A percentile compares a stretch with the other conserved stretches of the same genome.
phyloP scores from a whole-genome alignment of 2,113 vertebrate genomes.

The Dolichallabes microphthalmus region DNA sequence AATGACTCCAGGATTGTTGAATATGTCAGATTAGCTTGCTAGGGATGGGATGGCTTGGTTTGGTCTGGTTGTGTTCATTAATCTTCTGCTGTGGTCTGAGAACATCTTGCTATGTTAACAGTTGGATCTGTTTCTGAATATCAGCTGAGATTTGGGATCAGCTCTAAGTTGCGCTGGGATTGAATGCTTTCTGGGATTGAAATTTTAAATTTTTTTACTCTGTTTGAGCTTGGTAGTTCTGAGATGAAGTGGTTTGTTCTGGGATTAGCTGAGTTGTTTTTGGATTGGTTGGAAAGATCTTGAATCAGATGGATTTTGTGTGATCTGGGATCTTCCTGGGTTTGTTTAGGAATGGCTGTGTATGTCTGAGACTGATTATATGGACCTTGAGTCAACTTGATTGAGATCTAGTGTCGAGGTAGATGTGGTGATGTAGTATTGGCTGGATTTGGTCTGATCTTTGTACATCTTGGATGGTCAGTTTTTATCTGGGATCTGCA shows the following conservation, averaged over 20 bases:
- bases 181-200: background rate
- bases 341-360: too few species aligned
- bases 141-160: background rate
- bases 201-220: background rate
- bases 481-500: background rate
- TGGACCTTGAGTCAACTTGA: too few species aligned
- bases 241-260: background rate
- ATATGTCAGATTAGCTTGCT: too few species aligned
- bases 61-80: background rate
- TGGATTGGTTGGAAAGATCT: background rate
- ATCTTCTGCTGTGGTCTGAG: too few species aligned
- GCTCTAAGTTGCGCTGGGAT: too few species aligned
- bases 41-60: too few species aligned
- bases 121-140: background rate
- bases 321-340: background rate
- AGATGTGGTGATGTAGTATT: too few species aligned
- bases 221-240: background rate
- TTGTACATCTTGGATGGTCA: background rate
- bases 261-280: background rate
- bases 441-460: background rate
- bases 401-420: too few species aligned
- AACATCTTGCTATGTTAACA: background rate
- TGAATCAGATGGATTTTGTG: background rate
- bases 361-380: too few species aligned
- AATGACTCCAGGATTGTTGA: background rate